Evolutionary conservation across 2,888 invertebrate species (phyloP).

Genomic region (Xylocampa areola): DNA sequence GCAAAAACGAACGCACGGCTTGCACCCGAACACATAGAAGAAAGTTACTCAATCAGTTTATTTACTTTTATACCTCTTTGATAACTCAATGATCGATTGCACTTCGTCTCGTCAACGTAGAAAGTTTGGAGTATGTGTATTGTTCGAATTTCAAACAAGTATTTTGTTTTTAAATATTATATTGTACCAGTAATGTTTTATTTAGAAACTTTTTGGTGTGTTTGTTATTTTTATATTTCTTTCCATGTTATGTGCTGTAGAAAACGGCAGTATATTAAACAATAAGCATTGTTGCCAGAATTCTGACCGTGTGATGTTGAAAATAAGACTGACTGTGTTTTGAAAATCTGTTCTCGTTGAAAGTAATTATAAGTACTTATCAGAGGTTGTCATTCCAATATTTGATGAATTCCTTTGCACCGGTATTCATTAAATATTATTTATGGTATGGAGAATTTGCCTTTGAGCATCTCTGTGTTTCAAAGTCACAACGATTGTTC

Average conservation of each 20-base stretch:
- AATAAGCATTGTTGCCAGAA: conserved; percentile 48
- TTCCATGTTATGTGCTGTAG: conserved; percentile 9
- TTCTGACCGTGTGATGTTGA: conserved; percentile 28
- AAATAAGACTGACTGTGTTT: conserved; percentile 3
- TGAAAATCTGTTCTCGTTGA: conserved; percentile 1
- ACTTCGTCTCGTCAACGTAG: conserved; percentile 32
- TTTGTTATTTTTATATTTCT: neutral
- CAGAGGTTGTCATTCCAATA: no score
- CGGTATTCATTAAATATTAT: no score
- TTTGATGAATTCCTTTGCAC: no score
- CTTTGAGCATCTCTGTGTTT: no score
- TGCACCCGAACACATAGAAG: conserved; percentile 36
- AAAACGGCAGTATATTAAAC: conserved; percentile 31
- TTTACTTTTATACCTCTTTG: conserved; percentile 51
- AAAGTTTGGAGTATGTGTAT: conserved; percentile 36
- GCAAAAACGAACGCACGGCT: conserved; percentile 47
- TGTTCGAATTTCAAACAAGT: conserved; percentile 6
- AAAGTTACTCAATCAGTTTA: conserved; percentile 57
- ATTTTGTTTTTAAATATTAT: conserved; percentile 6
- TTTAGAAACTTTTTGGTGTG: conserved; percentile 1
- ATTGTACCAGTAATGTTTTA: neutral
- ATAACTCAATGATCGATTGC: conserved; percentile 52
- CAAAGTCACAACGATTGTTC: no score
- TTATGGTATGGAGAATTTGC: no score
- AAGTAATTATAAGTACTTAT: neutral